phyloP scores from a whole-genome alignment of 2,888 invertebrate genomes.

The Drosophila anomelani region DNA sequence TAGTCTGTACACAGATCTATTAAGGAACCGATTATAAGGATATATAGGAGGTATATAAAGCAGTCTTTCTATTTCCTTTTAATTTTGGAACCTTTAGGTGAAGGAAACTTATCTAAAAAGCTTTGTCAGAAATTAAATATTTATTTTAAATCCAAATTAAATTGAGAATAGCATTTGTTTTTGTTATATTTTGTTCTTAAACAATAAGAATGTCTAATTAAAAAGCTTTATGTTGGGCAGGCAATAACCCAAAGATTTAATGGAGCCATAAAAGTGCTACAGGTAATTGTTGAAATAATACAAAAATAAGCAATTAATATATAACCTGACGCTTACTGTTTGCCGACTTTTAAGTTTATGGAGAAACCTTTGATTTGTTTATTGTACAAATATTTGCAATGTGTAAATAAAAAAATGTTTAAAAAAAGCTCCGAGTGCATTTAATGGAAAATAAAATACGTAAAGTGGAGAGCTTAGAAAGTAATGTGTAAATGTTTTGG shows the following conservation, averaged over 20 bases:
- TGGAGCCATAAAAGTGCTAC: conserved; percentile 3
- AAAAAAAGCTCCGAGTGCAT: neutral
- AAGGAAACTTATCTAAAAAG: neutral
- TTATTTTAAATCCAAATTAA: neutral
- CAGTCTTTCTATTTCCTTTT: neutral
- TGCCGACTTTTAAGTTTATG: neutral
- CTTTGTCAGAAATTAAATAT: neutral
- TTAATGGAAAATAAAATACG: no score
- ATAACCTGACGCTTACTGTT: neutral
- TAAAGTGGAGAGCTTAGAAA: neutral
- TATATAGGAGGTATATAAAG: no score
- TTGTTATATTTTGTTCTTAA: neutral
- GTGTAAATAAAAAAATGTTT: neutral
- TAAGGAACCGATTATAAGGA: neutral
- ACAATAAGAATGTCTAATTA: neutral
- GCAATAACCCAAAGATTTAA: neutral
- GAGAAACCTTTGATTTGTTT: conserved; percentile 7
- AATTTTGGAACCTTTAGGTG: neutral
- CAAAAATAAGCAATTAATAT: neutral
- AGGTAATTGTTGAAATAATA: neutral
- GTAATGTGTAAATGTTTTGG: neutral
- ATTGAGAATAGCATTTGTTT: neutral
- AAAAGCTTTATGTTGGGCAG: neutral
- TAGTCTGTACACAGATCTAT: no score
- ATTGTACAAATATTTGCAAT: conserved; percentile 4